These are phyloP conservation scores for Omphaloscelis lunosa DNA, from an alignment of 2,888 invertebrate genomes.

Conservation along the genomic window DNA sequence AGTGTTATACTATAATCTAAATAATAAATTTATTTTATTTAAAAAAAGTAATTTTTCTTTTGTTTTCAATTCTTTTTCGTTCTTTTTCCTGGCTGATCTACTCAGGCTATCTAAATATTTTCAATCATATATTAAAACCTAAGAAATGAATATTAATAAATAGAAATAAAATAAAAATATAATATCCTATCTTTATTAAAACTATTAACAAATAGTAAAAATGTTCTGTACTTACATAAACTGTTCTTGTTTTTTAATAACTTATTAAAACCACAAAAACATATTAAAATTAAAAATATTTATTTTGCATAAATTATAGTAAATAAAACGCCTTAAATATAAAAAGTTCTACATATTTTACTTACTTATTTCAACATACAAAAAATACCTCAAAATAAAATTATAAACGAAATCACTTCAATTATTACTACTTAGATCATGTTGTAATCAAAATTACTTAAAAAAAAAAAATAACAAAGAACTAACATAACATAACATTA, in stretches of 20 bases:
- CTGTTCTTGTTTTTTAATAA: background rate
- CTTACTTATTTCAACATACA: background rate
- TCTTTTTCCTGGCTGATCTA: background rate
- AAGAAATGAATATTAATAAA: background rate
- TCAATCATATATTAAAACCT: background rate
- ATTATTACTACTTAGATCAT: no score
- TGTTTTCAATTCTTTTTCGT: background rate
- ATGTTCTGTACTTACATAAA: no score
- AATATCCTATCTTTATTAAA: background rate
- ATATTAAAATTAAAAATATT: background rate
- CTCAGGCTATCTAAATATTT: background rate
- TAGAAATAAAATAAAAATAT: background rate
- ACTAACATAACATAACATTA: no score
- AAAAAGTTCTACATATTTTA: background rate
- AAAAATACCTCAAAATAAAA: no score
- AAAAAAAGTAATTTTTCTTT: no score
- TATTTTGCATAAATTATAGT: background rate
- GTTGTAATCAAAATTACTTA: no score
- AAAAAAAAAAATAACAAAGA: no score
- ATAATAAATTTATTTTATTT: background rate
- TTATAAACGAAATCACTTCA: no score
- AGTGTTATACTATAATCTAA: background rate
- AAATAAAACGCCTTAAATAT: background rate
- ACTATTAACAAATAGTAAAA: background rate
- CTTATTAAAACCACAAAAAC: background rate